A percentile compares a stretch with the other conserved stretches of the same genome.
phyloP scores from a whole-genome alignment of 2,797 vertebrate species.

The Phoebastria nigripes region DNA sequence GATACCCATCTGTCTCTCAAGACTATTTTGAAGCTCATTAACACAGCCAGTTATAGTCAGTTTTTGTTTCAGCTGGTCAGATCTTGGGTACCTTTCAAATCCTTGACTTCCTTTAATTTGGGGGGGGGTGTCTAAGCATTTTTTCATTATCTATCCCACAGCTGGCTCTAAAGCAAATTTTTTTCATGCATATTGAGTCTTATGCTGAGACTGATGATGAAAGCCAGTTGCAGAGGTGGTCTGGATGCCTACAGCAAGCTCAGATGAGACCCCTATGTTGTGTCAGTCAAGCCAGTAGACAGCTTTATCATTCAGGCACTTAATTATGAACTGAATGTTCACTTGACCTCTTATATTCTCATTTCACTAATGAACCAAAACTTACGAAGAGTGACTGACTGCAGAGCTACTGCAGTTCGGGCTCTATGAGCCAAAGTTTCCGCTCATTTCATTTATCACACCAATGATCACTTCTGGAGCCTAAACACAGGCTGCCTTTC shows the following conservation, averaged over 20 bases:
- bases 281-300: neutral
- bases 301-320: neutral
- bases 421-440: slow-evolving; percentile 21
- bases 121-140: neutral
- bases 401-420: neutral
- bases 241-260: neutral
- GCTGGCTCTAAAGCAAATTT: neutral
- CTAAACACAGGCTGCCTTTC: neutral
- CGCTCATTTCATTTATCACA: slow-evolving; percentile 31
- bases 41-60: neutral
- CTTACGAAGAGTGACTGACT: slow-evolving; percentile 5
- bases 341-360: slow-evolving; percentile 18
- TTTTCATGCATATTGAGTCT: neutral
- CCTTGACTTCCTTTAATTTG: neutral
- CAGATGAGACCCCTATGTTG: neutral
- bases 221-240: neutral
- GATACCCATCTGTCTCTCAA: neutral
- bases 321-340: slow-evolving; percentile 14
- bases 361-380: slow-evolving; percentile 35
- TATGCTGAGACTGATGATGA: neutral
- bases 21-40: neutral
- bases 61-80: neutral
- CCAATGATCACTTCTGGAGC: slow-evolving; percentile 32
- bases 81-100: neutral
- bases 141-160: neutral